Percentiles rank a stretch among this genome's conserved stretches.
Evolutionary conservation across 2,797 vertebrate species (phyloP).

Genomic region (Labeo calbasu): DNA sequence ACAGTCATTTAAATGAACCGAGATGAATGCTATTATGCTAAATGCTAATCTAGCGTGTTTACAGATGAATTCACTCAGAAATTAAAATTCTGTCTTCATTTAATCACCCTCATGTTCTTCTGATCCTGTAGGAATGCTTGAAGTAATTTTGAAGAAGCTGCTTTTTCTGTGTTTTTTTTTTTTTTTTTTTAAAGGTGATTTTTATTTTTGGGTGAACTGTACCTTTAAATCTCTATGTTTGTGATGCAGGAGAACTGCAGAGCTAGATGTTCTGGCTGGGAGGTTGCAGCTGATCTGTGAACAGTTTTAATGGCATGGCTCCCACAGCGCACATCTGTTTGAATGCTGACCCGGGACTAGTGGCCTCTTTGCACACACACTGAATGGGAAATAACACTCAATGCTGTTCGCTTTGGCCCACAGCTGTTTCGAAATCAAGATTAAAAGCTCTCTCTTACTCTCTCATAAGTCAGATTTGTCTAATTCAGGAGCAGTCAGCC

Average conservation of each 20-base stretch:
- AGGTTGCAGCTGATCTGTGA: slow-evolving; percentile 37
- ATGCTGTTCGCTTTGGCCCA: slow-evolving; percentile 49
- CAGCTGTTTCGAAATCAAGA: slow-evolving; percentile 48
- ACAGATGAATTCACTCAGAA: slow-evolving; percentile 11
- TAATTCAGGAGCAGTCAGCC: slow-evolving; percentile 23
- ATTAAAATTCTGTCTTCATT: not conserved
- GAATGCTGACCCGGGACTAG: slow-evolving; percentile 46
- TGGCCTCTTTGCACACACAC: slow-evolving; percentile 41
- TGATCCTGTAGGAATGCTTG: not conserved
- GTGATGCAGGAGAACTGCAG: slow-evolving; percentile 2
- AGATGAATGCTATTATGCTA: slow-evolving; percentile 49
- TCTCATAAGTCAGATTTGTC: slow-evolving; percentile 7
- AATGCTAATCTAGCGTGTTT: slow-evolving; percentile 36
- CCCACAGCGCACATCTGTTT: slow-evolving; percentile 42
- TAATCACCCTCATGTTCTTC: not conserved
- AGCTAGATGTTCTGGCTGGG: slow-evolving; percentile 24
- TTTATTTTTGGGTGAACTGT: not conserved
- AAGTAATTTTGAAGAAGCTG: slow-evolving; percentile 3
- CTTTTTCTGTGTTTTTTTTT: not conserved
- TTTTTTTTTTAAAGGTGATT: not conserved
- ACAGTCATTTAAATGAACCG: slow-evolving; percentile 48
- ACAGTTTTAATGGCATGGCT: slow-evolving; percentile 37
- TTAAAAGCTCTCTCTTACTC: slow-evolving; percentile 45
- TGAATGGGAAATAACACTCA: slow-evolving; percentile 51
- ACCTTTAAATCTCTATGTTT: slow-evolving; percentile 9